Percentiles rank a stretch among this genome's conserved stretches.
These are phyloP conservation scores for Scaptomyza graminum DNA, from an alignment of 1,140 invertebrate species.

Conservation along the genomic window DNA sequence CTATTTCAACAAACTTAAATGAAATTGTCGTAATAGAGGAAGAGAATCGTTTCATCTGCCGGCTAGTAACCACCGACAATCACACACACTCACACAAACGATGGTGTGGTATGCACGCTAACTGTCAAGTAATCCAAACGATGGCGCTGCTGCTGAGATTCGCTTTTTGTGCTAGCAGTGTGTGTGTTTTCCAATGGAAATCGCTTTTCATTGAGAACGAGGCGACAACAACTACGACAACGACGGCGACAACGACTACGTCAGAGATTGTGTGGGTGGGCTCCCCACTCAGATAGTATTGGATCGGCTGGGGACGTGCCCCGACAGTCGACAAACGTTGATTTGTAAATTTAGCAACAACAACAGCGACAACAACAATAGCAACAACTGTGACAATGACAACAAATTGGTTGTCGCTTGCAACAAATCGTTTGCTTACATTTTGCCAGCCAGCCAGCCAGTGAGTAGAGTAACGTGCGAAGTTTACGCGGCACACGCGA, in stretches of 20 bases:
- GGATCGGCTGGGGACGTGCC: conserved; percentile 43
- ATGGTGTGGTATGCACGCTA: conserved; percentile 16
- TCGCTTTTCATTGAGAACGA: conserved; percentile 47
- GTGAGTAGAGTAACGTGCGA: conserved; percentile 13
- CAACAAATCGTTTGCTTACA: conserved; percentile 48
- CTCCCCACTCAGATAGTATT: conserved; percentile 29
- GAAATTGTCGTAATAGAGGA: conserved; percentile 41
- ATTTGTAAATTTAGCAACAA: conserved; percentile 46
- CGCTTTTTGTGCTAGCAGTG: conserved; percentile 30
- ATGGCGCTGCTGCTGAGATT: conserved; percentile 43
- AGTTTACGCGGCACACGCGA: conserved; percentile 45
- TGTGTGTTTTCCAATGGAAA: conserved; percentile 47
- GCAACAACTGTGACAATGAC: conserved; percentile 39
- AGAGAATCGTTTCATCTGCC: conserved; percentile 65
- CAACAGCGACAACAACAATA: conserved; percentile 21
- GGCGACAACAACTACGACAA: conserved; percentile 19
- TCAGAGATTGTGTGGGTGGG: conserved; percentile 18
- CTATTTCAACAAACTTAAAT: conserved; percentile 53
- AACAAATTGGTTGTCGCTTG: conserved; percentile 64
- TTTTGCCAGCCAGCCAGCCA: conserved; percentile 27
- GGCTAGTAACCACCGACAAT: conserved; percentile 40
- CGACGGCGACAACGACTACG: conserved; percentile 14
- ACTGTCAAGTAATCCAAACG: conserved; percentile 64
- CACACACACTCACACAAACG: conserved; percentile 27
- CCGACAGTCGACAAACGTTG: conserved; percentile 29